Percentiles rank a stretch among this genome's conserved stretches.
These are phyloP conservation scores for human DNA, from an alignment of 2,113 vertebrate genomes.

Conservation along the genomic window GRCh38 chr7:117998501-117999000, in stretches of 20 bases:
- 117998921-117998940: not conserved
- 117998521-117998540: not conserved
- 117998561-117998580: not conserved
- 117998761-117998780: not conserved
- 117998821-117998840: not conserved
- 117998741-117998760: not conserved
- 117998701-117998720: not conserved
- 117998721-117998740: not conserved
- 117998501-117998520: not conserved
- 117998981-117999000: not conserved
- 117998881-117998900: not conserved
- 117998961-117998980: not conserved
- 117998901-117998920: not conserved
- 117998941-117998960: not conserved
- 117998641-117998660: not conserved
- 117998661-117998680: not conserved
- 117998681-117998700: not conserved
- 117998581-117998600: not conserved
- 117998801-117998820: not conserved
- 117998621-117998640: not conserved
- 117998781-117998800: not conserved
- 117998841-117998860: not conserved
- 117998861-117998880: not conserved
- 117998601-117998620: not conserved
- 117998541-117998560: not conserved